These are phyloP conservation scores for Acheta domesticus DNA, from an alignment of 2,888 invertebrate species.

Conservation along the genomic window DNA sequence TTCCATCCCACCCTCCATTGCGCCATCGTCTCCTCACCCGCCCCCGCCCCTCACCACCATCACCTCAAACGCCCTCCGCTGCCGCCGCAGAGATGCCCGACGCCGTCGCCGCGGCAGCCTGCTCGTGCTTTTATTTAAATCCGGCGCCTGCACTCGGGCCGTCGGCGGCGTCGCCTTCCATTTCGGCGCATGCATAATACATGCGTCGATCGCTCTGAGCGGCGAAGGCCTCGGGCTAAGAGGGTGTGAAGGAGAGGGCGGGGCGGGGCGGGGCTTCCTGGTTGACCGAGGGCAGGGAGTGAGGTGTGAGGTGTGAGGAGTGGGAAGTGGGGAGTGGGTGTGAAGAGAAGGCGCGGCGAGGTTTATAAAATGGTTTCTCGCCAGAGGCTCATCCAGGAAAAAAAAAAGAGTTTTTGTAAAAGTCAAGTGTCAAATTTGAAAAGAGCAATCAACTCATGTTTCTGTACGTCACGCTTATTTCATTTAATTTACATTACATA, in stretches of 20 bases:
- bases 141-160: constrained; percentile 1
- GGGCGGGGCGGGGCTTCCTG: background rate
- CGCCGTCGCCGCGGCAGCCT: background rate
- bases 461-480: no score
- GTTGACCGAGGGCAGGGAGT: background rate
- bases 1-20: no score
- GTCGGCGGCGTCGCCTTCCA: background rate
- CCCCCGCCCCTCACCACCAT: background rate
- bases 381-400: no score
- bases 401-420: no score
- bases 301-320: background rate
- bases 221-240: background rate
- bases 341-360: no score
- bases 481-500: no score
- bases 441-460: no score
- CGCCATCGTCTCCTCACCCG: background rate
- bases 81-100: background rate
- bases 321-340: background rate
- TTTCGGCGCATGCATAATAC: constrained; percentile 18
- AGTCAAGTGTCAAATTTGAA: no score
- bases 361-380: no score
- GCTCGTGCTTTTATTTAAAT: constrained; percentile 18
- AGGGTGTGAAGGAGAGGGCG: background rate
- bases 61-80: background rate
- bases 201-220: constrained; percentile 9